Conservation (phyloP, 2,888 invertebrate species). For the Nephrotoma appendiculata region DNA sequence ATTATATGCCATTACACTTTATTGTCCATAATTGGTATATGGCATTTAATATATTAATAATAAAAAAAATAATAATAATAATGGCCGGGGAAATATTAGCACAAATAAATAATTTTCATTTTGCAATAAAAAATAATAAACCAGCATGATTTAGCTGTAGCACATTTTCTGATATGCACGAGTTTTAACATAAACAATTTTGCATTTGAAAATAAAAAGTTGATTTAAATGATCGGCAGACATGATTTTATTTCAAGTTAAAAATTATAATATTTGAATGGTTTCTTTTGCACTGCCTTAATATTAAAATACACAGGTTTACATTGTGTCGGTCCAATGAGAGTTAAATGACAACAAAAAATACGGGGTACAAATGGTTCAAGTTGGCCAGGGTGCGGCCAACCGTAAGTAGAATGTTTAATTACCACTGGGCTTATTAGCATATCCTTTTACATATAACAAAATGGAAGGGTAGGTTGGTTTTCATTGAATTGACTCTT, state of each 20-base stretch:
- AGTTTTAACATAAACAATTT: background rate
- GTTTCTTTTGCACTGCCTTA: too few relatives aligned
- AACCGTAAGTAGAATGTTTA: too few relatives aligned
- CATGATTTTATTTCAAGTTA: background rate
- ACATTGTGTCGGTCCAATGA: too few relatives aligned
- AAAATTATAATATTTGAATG: too few relatives aligned
- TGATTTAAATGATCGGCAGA: background rate
- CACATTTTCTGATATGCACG: background rate
- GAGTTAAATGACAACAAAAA: too few relatives aligned
- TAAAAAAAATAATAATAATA: background rate
- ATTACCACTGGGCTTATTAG: too few relatives aligned
- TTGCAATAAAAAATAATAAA: background rate
- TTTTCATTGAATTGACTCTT: too few relatives aligned
- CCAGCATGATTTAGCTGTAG: background rate
- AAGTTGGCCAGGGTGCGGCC: too few relatives aligned
- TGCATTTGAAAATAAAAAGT: background rate
- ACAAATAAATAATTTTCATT: background rate
- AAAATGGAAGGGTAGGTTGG: too few relatives aligned
- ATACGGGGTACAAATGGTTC: too few relatives aligned
- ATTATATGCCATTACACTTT: slow-evolving; percentile 11
- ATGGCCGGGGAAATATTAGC: slow-evolving; percentile 3
- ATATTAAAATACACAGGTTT: too few relatives aligned
- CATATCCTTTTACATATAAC: too few relatives aligned
- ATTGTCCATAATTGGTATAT: slow-evolving; percentile 9
- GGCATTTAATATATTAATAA: slow-evolving; percentile 5